phyloP scores from a whole-genome alignment of 2,797 vertebrate species.

The Cirrhinus molitorella region DNA sequence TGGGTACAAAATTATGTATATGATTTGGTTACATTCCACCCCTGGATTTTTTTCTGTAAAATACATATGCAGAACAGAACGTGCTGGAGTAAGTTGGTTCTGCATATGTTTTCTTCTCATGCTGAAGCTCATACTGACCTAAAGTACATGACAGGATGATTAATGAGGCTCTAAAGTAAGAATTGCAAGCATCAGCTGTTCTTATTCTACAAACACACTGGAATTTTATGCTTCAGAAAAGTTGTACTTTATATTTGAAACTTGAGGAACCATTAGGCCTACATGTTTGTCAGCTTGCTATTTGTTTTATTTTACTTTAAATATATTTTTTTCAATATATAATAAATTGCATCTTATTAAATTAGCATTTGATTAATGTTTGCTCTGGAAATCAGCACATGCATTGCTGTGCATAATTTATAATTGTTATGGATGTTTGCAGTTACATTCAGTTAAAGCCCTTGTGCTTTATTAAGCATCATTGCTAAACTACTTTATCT shows the following conservation, averaged over 20 bases:
- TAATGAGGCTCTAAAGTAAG: constrained; percentile 53
- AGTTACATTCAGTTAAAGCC: neutral
- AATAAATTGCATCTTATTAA: neutral
- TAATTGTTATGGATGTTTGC: neutral
- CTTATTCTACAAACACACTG: constrained; percentile 13
- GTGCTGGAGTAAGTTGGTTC: neutral
- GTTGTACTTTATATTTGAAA: neutral
- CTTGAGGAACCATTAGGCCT: neutral
- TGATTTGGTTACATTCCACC: neutral
- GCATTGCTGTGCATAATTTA: neutral
- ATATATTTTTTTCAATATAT: neutral
- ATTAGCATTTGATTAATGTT: constrained; percentile 18
- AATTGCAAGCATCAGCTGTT: constrained; percentile 23
- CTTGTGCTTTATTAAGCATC: neutral
- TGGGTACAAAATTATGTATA: neutral
- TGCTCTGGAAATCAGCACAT: neutral
- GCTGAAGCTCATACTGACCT: neutral
- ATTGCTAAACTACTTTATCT: neutral
- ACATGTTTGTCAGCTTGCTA: neutral
- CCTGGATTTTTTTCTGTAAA: neutral
- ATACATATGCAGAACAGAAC: neutral
- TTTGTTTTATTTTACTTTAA: no score
- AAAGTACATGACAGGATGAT: constrained; percentile 37
- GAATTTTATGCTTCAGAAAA: constrained; percentile 10
- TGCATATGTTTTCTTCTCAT: constrained; percentile 2